Evolutionary conservation across 2,888 invertebrate species (phyloP), one percentile per base, ranked within the genome.

Genomic region (Sminthurinus aureus): DNA sequence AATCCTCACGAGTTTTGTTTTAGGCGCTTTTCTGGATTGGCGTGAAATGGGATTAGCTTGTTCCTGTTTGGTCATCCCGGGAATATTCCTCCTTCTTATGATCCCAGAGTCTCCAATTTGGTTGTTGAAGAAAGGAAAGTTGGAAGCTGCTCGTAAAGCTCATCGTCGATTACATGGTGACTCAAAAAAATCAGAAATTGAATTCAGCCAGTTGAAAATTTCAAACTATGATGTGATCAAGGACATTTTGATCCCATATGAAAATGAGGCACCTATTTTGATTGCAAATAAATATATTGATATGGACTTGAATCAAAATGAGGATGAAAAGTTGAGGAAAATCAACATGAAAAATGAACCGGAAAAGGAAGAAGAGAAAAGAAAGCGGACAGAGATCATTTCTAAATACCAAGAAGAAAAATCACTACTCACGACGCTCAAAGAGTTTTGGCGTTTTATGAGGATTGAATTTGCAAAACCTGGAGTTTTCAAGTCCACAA

Each of bases 21-120:
- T 88, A 0, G 88, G 88, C 20, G 78, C 84, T 66, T 83, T 86
- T 22, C 73, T 86, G 13, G 83, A 86, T 76, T 88, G 87, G 87
- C 79, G 88, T 69, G 83, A 86, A 69, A 84, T 84, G 22, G 88
- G 87, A 9, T 80, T 87, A 58, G 79, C 76, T 15, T 84, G 84
- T 38, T 81, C 82, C 11, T 71, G 84, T 11, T 50, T 87, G 13
- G 85, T 84, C 0, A 77, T 86, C 13, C 88, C 88, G 0, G 76
- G 84, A 0, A 84, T 88, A 8, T 52, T 86, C 12, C 74, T 87
- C 52, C 84, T 88, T 8, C 15, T 83, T 3, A 76, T 85, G 22
- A 84, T 85, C 20, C 88, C 88, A 8, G 88, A 88, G 81, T 88
- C 88, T 22, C 88, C 88, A 0, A 84, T 76, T 51, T 88, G 86